These are phyloP conservation scores for Dendrocincla tyrannina DNA, from an alignment of 2,797 vertebrate species.

Conservation along the genomic window DNA sequence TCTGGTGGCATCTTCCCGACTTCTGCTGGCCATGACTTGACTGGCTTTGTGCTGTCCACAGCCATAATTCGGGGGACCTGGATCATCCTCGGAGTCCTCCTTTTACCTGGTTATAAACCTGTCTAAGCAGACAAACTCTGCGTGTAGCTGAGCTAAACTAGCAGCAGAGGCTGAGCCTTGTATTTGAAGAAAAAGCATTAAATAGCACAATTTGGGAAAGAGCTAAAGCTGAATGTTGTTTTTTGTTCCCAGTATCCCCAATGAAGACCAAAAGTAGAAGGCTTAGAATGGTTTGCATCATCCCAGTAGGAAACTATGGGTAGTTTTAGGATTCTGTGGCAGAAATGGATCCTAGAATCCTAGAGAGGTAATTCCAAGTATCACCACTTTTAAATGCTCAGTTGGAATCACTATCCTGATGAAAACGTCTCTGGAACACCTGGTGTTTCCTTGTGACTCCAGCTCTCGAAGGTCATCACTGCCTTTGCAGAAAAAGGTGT, in stretches of 20 bases:
- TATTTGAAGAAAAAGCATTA: not conserved
- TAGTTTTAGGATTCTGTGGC: not conserved
- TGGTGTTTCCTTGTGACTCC: not conserved
- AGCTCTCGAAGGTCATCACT: not conserved
- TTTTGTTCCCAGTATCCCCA: not conserved
- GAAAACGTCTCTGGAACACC: not conserved
- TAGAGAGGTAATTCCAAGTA: not conserved
- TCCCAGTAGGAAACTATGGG: not conserved
- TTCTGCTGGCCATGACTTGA: not conserved
- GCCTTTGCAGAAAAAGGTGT: not conserved
- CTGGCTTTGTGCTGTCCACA: not conserved
- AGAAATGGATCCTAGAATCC: not conserved
- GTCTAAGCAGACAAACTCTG: not conserved
- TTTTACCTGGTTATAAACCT: not conserved
- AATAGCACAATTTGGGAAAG: not conserved
- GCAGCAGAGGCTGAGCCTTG: not conserved
- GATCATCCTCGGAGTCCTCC: not conserved
- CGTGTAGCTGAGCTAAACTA: not conserved
- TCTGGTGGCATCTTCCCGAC: not conserved
- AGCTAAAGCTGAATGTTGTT: not conserved
- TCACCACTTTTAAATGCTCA: not conserved
- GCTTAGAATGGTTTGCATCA: not conserved
- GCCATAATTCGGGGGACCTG: not conserved
- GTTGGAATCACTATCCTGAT: not conserved
- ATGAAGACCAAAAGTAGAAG: not conserved